Evolutionary conservation across 2,113 vertebrate genomes (phyloP), one percentile per base, ranked within the genome.

Genomic region (Hypocryptadius cinnamomeus): DNA sequence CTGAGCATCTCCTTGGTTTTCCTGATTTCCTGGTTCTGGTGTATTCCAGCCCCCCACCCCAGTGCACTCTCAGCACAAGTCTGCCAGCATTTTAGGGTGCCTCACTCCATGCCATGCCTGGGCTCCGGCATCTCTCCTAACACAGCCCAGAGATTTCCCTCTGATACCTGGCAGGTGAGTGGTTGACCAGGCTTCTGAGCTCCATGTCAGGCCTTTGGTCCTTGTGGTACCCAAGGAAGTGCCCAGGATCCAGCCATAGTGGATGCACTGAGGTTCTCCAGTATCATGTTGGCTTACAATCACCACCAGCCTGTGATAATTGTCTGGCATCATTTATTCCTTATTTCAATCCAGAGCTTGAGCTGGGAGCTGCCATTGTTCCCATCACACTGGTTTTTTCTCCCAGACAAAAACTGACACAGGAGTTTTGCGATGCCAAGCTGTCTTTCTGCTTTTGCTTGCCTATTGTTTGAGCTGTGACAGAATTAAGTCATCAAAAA

Each of bases 141-240:
- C 4, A 3, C 3, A 8, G 21, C 40, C 13, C 8, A 3, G 50
- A 53, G 50, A 40, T 50, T 25, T 81, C 40, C 45, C 16, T 30
- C 56, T 48, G 77, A 61, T 47, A 23, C 33, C 73, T 1, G 2
- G 45, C 27, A 77, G 16, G 40, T 2, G 1, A 0, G 0, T n/a
- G 48, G 22, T 47, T 74, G 47, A 31, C 50, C 14, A 21, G 65
- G 30, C 13, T 74, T 44, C 28, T 68, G 71, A 87, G 48, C 39
- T 63, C 40, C 10, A 2, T 48, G 33, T 24, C 30, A 30, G n/a
- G 8, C 51, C 50, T 8, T 57, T 5, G 3, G 31, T 50, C 47
- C 33, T 50, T 57, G 53, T 6, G 1, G 56, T 51, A 37, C 15
- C 50, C 0, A 0, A 37, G 9, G 4, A 27, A 70, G 27, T 6